Evolutionary conservation across 2,888 invertebrate genomes (phyloP).

Genomic region (Galerucella pusilla): DNA sequence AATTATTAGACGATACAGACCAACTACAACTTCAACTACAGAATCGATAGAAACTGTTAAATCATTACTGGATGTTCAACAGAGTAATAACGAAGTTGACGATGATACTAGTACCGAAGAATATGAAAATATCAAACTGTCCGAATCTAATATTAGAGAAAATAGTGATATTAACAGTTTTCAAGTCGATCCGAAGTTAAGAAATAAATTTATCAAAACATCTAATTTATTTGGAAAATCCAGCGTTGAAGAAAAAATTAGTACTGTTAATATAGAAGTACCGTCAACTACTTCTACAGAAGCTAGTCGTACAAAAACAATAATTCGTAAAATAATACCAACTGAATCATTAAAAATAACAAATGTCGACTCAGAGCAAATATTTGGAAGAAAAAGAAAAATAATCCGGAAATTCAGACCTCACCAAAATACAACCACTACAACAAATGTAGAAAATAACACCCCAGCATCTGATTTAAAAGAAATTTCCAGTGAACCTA

Average conservation of each 20-base stretch:
- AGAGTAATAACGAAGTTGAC: conserved; percentile 33
- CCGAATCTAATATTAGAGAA: conserved; percentile 64
- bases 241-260: conserved; percentile 18
- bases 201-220: conserved; percentile 36
- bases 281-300: conserved; percentile 44
- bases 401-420: conserved; percentile 58
- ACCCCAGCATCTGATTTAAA: neutral
- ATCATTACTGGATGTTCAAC: conserved; percentile 14
- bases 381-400: conserved; percentile 51
- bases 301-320: conserved; percentile 57
- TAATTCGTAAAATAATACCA: conserved; percentile 56
- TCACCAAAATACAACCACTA: conserved; percentile 6
- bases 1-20: conserved; percentile 53
- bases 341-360: conserved; percentile 22
- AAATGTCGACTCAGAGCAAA: conserved; percentile 23
- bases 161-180: conserved; percentile 59
- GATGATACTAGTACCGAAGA: conserved; percentile 55
- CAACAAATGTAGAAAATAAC: neutral
- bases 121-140: conserved; percentile 64
- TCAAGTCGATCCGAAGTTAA: conserved; percentile 44
- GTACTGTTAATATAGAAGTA: neutral
- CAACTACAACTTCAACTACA: conserved; percentile 26
- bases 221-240: conserved; percentile 30
- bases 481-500: neutral
- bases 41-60: conserved; percentile 34